Evolutionary conservation across 2,888 invertebrate species (phyloP), one percentile per base, ranked within the genome.

Genomic region (Ametastegia equiseti): DNA sequence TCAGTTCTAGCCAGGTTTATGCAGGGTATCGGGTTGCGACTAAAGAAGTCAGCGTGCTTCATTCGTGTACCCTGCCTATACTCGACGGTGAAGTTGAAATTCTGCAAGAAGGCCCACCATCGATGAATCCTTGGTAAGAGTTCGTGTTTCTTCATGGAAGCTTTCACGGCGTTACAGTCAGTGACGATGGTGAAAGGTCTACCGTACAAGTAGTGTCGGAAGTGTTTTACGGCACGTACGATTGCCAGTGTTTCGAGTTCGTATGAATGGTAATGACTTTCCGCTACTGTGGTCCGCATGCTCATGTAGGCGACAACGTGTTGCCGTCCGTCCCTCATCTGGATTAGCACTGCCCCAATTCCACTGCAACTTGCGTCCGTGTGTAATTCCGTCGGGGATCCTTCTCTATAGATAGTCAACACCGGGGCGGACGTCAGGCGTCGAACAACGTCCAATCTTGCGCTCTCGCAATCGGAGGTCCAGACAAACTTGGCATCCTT

Each of bases 91-190:
- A 87, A 87, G 1, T 85, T 75, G 45, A 54, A 88, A 47, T 86
- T 86, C 82, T 89, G 88, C 0, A 89, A 57, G 67, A 67, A 89
- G 0, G 87, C 84, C 88, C 88, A 89, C 88, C 88, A 89, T 0
- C 88, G 47, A 71, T 87, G 85, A 2, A 89, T 83, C 0, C 88
- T 71, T 0, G 88, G 87, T 0, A 87, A 42, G 0, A 89, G 63
- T 2, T 88, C 88, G 69, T 85, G 82, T 81, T 89, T 88, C 19
- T 86, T 84, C 45, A 85, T 84, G 0, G 88, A 88, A 0, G 89
- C 87, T 81, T 88, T 88, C 0, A 89, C 50, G 0, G 88, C 86
- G 36, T 89, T 89, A 65, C 88, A 89, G 36, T 88, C 85, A 0
- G 87, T 86, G 27, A 86, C 80, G 1, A 86, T 82, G 27, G 73